Evolutionary conservation across 2,888 invertebrate species (phyloP).

Genomic region (Synanthedon tipuliformis): DNA sequence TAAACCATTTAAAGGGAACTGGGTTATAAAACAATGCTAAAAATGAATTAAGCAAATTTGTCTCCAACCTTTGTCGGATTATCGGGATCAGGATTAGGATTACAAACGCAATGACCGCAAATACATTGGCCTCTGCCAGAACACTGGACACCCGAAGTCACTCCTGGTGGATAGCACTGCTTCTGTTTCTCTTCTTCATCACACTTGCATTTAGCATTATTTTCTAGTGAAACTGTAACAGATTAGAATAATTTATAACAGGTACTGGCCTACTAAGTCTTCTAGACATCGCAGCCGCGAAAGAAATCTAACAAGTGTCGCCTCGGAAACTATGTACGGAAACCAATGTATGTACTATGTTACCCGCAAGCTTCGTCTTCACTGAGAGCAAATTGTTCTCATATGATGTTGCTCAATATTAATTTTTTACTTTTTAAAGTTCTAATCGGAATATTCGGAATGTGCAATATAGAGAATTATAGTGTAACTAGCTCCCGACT

Average conservation of each 20-base stretch:
- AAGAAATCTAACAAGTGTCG: neutral
- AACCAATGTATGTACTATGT: too few species aligned
- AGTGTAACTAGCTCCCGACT: too few species aligned
- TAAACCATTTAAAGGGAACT: slow-evolving; percentile 36
- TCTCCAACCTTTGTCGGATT: slow-evolving; percentile 41
- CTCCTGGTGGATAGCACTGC: slow-evolving; percentile 35
- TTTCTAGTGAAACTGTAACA: slow-evolving; percentile 41
- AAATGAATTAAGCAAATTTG: slow-evolving; percentile 39
- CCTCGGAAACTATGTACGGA: too few species aligned
- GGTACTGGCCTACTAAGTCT: neutral
- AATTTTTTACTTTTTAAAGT: too few species aligned
- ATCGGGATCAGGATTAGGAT: slow-evolving; percentile 25
- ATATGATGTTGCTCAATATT: too few species aligned
- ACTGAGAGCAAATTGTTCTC: too few species aligned
- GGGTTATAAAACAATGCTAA: slow-evolving; percentile 54
- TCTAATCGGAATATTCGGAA: too few species aligned
- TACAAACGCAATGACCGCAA: slow-evolving; percentile 52
- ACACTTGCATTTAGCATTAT: slow-evolving; percentile 50
- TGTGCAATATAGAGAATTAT: too few species aligned
- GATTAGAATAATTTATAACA: neutral
- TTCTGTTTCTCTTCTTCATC: slow-evolving; percentile 22
- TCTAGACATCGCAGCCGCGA: neutral
- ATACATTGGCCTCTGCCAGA: slow-evolving; percentile 45
- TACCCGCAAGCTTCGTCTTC: too few species aligned
- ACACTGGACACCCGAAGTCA: slow-evolving; percentile 30